Evolutionary conservation across 1,140 invertebrate genomes (phyloP).

Genomic region (Drosophila funebris): DNA sequence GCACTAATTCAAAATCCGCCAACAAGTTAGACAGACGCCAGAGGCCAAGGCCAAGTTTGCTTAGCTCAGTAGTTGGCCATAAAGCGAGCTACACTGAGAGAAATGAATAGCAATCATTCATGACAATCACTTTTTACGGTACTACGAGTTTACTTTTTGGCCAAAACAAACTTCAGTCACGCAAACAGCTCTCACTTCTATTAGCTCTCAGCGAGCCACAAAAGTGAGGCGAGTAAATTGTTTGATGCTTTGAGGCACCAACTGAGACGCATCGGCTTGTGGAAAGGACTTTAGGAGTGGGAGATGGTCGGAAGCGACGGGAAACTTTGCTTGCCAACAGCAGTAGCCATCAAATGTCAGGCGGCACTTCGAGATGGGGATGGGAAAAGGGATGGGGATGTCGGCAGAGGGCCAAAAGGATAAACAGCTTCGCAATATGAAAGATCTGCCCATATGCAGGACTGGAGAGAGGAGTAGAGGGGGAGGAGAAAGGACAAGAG

Average conservation of each 20-base stretch:
- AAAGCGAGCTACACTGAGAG: conserved; percentile 52
- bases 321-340: conserved; percentile 65
- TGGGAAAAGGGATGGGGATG: conserved; percentile 34
- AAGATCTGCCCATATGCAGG: conserved; percentile 15
- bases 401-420: conserved; percentile 56
- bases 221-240: conserved; percentile 55
- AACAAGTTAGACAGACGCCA: conserved; percentile 35
- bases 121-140: conserved; percentile 53
- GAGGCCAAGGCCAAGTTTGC: conserved; percentile 45
- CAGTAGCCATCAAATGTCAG: conserved; percentile 55
- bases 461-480: background rate
- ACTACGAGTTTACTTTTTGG: conserved; percentile 28
- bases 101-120: conserved; percentile 63
- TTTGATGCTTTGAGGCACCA: conserved; percentile 46
- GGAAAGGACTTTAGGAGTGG: background rate
- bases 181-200: no score
- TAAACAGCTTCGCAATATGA: conserved; percentile 54
- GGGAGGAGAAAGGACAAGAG: background rate
- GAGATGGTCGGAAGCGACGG: conserved; percentile 54
- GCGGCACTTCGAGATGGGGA: conserved; percentile 26
- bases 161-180: conserved; percentile 61
- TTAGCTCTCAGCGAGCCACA: no score
- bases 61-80: conserved; percentile 15
- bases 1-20: conserved; percentile 73
- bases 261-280: conserved; percentile 21